Evolutionary conservation across 2,888 invertebrate species (phyloP).

Genomic region (Altica lythri): DNA sequence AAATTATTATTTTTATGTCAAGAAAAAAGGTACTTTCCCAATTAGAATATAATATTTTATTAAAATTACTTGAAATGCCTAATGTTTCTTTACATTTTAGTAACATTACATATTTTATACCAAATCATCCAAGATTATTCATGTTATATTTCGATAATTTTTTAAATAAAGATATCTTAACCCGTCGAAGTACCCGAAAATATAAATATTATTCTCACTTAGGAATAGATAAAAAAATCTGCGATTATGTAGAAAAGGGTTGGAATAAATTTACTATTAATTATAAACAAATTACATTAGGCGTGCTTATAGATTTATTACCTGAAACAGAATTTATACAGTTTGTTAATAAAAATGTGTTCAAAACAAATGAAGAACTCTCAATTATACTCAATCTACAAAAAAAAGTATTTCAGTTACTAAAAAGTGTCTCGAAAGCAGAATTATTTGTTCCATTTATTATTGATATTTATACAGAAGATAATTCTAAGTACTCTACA

Average conservation of each 20-base stretch:
- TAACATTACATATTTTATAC: background rate
- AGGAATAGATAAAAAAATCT: constrained; percentile 1
- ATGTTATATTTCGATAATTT: background rate
- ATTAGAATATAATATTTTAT: background rate
- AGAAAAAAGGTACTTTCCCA: background rate
- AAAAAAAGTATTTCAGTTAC: too few species aligned
- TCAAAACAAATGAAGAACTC: too few species aligned
- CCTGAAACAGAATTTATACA: constrained; percentile 10
- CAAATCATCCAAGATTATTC: background rate
- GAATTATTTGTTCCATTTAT: too few species aligned
- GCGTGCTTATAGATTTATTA: constrained; percentile 3
- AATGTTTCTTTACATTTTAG: background rate
- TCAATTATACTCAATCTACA: too few species aligned
- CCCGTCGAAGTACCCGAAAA: background rate
- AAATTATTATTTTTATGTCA: background rate
- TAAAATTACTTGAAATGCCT: too few species aligned
- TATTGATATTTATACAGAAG: too few species aligned
- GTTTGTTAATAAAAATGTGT: constrained; percentile 14
- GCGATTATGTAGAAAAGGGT: constrained; percentile 2
- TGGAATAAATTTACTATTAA: background rate
- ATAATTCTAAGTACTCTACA: constrained; percentile 29
- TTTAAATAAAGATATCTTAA: background rate
- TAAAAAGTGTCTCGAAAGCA: too few species aligned
- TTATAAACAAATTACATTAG: background rate
- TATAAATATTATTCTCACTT: constrained; percentile 4